Evolutionary conservation across 1,140 invertebrate species (phyloP), one percentile per base, ranked within the genome.

Genomic region (Drosophila azteca): DNA sequence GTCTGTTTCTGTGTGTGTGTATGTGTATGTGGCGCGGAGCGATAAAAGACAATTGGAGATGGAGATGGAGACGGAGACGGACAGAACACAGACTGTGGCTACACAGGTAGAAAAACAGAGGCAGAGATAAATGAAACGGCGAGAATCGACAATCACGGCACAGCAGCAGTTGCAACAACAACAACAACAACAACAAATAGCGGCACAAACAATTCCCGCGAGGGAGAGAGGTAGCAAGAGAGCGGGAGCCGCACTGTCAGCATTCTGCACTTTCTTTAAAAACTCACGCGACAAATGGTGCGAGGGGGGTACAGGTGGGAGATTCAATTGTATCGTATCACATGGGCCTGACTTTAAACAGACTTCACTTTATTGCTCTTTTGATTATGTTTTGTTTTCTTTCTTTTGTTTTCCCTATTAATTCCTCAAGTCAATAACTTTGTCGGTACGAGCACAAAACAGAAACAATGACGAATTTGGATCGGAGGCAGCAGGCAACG

Each of bases 271-370:
- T 58, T 74, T 60, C 64, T 82, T 74, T 75, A 17, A 50, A 49
- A 49, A 85, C 82, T 85, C 82, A 85, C 82, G 82, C 70, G 48
- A 76, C 60, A 78, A 67, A 60, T 71, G 67, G 11, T 39, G 11
- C 35, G 66, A 64, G 65, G 65, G 68, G 44, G 60, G 17, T 13
- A 39, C 63, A 13, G n/a, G 17, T 4, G 13, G 45, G 17, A 20
- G 24, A 13, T 3, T 50, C 43, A 22, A 69, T 39, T 57, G 31
- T 39, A 44, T n/a, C 29, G 5, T 52, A 26, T 69, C 52, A 57
- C 65, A 69, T 69, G 46, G 35, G 57, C 22, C 51, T 44, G 7
- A 13, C 35, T 39, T 39, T 39, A 68, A 54, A 58, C 55, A 44
- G 69, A 69, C 60, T 69, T 68, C 35, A 31, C 46, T 64, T 39